A percentile compares a stretch with the other conserved stretches of the same genome.
Conservation (phyloP, 2,797 vertebrate species). For the Prunella strophiata region DNA sequence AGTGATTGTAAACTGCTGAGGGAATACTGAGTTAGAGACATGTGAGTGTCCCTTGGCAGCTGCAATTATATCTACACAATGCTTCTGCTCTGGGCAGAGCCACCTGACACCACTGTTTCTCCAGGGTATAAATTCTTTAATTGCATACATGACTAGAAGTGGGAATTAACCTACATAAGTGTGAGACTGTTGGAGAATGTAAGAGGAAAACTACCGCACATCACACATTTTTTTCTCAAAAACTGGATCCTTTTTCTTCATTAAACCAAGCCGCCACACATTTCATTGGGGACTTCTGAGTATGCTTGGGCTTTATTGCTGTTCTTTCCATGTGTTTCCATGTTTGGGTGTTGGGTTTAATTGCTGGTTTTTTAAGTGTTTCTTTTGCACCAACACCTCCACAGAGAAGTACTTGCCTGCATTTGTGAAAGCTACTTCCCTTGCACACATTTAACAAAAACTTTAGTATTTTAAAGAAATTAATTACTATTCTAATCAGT, state of each 20-base stretch:
- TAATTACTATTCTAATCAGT: conserved; percentile 38
- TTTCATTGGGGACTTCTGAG: not conserved
- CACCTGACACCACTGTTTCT: not conserved
- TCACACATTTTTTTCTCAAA: not conserved
- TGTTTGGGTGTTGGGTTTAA: not conserved
- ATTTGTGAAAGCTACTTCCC: not conserved
- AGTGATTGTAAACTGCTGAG: not conserved
- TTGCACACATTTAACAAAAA: not conserved
- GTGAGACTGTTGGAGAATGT: not conserved
- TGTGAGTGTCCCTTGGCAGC: not conserved
- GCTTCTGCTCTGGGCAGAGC: not conserved
- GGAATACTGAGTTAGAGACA: conserved; percentile 14
- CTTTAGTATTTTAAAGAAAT: conserved; percentile 1
- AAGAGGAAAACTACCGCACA: not conserved
- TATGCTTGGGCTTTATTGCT: not conserved
- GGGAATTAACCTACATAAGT: not conserved
- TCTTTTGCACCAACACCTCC: not conserved
- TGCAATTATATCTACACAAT: conserved; percentile 8
- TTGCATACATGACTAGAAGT: not conserved
- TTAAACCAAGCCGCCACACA: not conserved
- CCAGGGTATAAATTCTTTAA: conserved; percentile 1
- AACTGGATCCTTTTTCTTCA: not conserved
- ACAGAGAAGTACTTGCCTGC: not conserved
- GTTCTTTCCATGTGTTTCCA: not conserved
- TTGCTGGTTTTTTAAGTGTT: not conserved